Base-by-base conservation (phyloP, 1,140 invertebrate species). In the Sesamia nonagrioides region DNA sequence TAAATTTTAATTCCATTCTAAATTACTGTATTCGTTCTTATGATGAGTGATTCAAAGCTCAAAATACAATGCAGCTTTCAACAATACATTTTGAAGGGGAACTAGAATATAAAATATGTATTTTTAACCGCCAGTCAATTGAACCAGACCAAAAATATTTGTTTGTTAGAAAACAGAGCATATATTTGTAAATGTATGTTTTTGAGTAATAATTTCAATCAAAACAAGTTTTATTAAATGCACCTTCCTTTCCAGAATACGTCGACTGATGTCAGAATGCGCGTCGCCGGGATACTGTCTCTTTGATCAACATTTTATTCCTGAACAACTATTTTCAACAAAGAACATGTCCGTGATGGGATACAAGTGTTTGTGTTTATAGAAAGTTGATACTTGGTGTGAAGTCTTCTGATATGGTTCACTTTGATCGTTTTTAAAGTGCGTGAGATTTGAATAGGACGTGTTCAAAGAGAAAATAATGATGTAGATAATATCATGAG, bases 261-360 rank as follows among this genome's bases (percentile, higher is more conserved):
- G 37, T 42, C 35, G 0, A 9, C 9, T 3, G 7, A 42, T 63
- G 37, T 63, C 15, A 42, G 35, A 11, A 63, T 50, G 40, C 63
- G 42, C 35, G 40, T 48, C 63, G 27, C 58, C 58, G 58, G 9
- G 13, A 56, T 27, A 60, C 11, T 35, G 6, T 9, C 58, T 35
- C 63, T 68, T 68, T 68, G 63, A 68, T 68, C 63, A 68, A 35
- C 42, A 5, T n/a, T 45, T 42, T 68, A 68, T 68, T 68, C 42
- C 42, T 33, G 63, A 27, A 40, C 5, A 17, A 27, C 63, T 48
- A 21, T 68, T 13, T 21, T 42, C 40, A 48, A 68, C 63, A 68
- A 48, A 68, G 63, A 35, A 13, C 37, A 13, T 42, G 60, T 40
- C 27, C 2, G 33, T 18, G 60, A 63, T 63, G 63, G 33, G 63